Conservation (phyloP, 2,113 vertebrate species). For the Prionailurus viverrinus region DNA sequence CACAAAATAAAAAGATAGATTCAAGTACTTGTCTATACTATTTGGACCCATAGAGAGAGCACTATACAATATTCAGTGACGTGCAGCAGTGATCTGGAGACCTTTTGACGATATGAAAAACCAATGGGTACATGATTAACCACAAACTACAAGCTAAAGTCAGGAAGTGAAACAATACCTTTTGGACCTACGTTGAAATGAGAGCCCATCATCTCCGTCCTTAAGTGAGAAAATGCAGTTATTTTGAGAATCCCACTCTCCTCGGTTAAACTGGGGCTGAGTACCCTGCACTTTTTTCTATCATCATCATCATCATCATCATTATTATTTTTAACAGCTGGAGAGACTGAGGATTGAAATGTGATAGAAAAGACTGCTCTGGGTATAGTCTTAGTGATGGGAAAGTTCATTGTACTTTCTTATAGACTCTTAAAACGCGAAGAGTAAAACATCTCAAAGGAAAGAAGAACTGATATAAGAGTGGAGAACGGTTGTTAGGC, state of each 20-base stretch:
- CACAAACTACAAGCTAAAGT: background rate
- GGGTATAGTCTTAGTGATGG: constrained; percentile 13
- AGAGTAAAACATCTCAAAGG: constrained; percentile 32
- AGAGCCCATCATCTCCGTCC: background rate
- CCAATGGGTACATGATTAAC: background rate
- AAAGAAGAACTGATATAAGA: background rate
- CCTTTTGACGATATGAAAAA: background rate
- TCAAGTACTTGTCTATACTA: background rate
- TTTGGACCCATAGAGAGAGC: background rate
- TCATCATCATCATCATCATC: background rate
- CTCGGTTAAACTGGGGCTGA: background rate
- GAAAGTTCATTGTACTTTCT: constrained; percentile 1
- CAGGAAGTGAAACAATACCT: background rate
- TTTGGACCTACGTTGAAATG: background rate
- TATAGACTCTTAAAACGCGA: constrained; percentile 62
- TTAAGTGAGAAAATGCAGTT: background rate
- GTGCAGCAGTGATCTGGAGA: background rate
- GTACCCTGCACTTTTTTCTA: background rate
- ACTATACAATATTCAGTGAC: background rate
- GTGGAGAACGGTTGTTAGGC: background rate
- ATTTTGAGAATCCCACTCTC: background rate
- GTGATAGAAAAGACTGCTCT: background rate
- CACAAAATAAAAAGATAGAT: background rate
- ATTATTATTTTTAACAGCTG: background rate
- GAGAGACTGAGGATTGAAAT: constrained; percentile 51